Conservation (phyloP, 2,113 vertebrate species). For the Halcyon senegalensis region DNA sequence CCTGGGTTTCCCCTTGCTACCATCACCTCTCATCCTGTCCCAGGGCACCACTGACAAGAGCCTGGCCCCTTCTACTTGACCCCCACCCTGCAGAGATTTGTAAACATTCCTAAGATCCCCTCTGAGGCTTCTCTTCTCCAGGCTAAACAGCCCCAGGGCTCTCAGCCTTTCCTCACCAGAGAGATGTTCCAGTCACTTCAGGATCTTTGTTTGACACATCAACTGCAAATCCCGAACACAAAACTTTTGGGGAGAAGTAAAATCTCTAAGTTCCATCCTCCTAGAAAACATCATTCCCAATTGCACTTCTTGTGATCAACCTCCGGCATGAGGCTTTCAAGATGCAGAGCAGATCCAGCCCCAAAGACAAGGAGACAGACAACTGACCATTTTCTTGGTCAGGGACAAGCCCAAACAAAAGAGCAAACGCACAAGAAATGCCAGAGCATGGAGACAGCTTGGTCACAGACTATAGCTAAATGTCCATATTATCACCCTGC, state of each 20-base stretch:
- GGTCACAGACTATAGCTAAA: not conserved
- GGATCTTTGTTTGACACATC: too few relatives aligned
- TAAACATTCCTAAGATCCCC: too few relatives aligned
- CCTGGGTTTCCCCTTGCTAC: too few relatives aligned
- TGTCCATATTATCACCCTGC: accelerated
- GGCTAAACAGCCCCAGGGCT: too few relatives aligned
- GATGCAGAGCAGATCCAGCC: too few relatives aligned
- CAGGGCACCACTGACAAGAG: too few relatives aligned
- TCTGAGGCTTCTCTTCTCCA: too few relatives aligned
- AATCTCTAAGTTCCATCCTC: not conserved
- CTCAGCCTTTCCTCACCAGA: too few relatives aligned
- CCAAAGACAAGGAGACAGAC: accelerated
- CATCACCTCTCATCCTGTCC: too few relatives aligned
- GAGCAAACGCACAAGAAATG: not conserved
- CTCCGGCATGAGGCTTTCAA: accelerated
- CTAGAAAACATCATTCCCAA: not conserved
- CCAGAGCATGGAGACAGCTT: accelerated
- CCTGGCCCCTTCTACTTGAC: too few relatives aligned
- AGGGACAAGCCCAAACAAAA: not conserved
- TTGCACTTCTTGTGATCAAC: accelerated
- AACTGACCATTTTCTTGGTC: accelerated
- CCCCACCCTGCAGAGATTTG: too few relatives aligned
- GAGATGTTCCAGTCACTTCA: too few relatives aligned
- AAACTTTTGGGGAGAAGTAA: not conserved
- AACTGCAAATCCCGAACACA: not conserved